Evolutionary conservation across 2,797 vertebrate genomes (phyloP).

Genomic region (Synanceia verrucosa): DNA sequence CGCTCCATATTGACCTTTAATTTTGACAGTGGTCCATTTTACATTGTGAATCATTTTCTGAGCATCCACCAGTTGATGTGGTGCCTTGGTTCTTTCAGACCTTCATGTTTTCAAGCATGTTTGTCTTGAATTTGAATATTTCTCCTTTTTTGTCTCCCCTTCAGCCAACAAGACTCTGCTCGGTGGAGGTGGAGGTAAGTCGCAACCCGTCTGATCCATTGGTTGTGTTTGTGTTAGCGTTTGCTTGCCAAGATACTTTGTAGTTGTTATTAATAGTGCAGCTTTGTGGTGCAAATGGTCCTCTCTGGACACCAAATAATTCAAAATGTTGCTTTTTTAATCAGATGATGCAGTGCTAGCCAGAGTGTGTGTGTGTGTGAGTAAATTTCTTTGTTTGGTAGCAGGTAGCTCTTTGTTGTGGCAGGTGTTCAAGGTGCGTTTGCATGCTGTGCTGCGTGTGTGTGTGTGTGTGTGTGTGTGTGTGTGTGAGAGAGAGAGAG

Average conservation of each 20-base stretch:
- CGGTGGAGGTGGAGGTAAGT: constrained; percentile 86
- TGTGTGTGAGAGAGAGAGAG: constrained; percentile 22
- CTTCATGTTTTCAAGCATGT: not conserved
- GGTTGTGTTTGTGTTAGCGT: constrained; percentile 5
- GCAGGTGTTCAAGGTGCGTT: constrained; percentile 62
- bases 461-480: constrained; percentile 34
- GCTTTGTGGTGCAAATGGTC: constrained; percentile 47
- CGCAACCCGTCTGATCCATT: constrained; percentile 48
- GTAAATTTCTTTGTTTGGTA: constrained; percentile 37
- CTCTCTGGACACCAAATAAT: constrained; percentile 30
- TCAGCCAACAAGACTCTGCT: constrained; percentile 85
- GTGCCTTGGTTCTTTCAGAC: not conserved
- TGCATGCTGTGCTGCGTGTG: constrained; percentile 51
- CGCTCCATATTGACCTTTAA: too few species aligned
- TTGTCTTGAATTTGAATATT: constrained; percentile 15
- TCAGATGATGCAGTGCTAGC: constrained; percentile 25
- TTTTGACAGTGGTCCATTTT: not conserved
- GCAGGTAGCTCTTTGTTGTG: constrained; percentile 65
- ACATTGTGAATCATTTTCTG: not conserved
- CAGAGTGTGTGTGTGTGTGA: not conserved
- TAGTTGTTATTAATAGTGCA: constrained; percentile 35
- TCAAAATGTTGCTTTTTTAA: constrained; percentile 40
- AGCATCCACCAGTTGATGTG: not conserved
- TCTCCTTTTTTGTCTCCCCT: constrained; percentile 52
- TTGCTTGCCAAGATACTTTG: constrained; percentile 30